A percentile compares a stretch with the other conserved stretches of the same genome.
These are phyloP conservation scores for Distichodus sexfasciatus DNA, from an alignment of 2,797 vertebrate genomes.

Conservation along the genomic window DNA sequence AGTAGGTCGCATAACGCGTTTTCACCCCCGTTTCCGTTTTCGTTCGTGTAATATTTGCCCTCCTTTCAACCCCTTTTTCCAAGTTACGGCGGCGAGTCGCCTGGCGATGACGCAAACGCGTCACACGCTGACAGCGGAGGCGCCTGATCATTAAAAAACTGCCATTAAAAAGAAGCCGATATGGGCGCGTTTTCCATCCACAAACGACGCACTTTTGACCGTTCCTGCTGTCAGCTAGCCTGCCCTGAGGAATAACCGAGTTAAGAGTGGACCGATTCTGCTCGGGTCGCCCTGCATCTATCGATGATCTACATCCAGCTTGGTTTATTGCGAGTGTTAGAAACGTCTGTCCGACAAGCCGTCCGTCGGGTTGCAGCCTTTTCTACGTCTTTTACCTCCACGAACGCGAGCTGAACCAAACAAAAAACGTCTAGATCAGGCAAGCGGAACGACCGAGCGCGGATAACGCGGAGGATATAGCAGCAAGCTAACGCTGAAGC, in stretches of 20 bases:
- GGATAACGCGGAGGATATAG: too few relatives aligned
- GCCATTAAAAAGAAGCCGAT: slow-evolving; percentile 70
- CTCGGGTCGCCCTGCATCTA: slow-evolving; percentile 22
- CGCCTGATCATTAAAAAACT: slow-evolving; percentile 73
- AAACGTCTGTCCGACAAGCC: slow-evolving; percentile 56
- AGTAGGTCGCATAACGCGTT: neutral
- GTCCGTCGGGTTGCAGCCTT: slow-evolving; percentile 41
- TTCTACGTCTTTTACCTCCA: too few relatives aligned
- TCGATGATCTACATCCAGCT: slow-evolving; percentile 50
- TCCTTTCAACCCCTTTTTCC: neutral
- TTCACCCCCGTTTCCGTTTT: neutral
- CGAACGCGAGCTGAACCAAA: too few relatives aligned
- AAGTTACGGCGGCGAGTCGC: slow-evolving; percentile 63
- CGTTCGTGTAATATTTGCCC: neutral
- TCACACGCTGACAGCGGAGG: slow-evolving; percentile 74
- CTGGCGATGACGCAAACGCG: slow-evolving; percentile 77
- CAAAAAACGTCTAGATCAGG: too few relatives aligned
- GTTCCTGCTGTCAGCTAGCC: neutral
- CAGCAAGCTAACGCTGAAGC: too few relatives aligned
- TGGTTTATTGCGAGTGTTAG: slow-evolving; percentile 64
- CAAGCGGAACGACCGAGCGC: too few relatives aligned
- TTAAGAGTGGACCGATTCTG: too few relatives aligned
- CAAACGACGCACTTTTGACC: neutral
- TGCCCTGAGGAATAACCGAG: too few relatives aligned
- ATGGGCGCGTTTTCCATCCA: slow-evolving; percentile 52